Conservation (phyloP, 2,797 vertebrate species). For the Neomorphus geoffroyi region DNA sequence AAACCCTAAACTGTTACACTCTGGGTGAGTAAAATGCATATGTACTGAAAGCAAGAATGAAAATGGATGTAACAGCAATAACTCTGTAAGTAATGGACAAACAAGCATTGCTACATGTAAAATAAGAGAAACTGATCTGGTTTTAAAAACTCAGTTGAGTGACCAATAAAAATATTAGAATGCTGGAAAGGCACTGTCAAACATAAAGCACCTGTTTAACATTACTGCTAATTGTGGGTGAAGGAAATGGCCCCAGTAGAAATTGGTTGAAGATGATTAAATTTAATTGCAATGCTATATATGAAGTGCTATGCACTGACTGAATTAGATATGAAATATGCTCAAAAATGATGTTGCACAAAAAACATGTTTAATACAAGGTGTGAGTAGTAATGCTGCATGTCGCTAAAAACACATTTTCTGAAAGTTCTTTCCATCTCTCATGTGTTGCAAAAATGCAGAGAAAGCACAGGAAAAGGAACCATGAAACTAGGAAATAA, state of each 20-base stretch:
- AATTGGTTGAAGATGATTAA: conserved; percentile 37
- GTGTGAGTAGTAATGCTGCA: background rate
- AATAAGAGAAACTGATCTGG: background rate
- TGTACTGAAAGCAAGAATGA: background rate
- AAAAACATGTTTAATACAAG: background rate
- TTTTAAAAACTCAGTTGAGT: background rate
- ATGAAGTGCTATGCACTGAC: background rate
- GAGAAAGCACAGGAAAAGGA: background rate
- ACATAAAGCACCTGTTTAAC: conserved; percentile 51
- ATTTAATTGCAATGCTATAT: conserved; percentile 23
- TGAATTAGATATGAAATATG: conserved; percentile 17
- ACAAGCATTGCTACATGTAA: background rate
- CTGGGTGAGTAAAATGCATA: background rate
- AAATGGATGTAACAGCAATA: background rate
- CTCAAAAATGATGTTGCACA: background rate
- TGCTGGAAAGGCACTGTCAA: conserved; percentile 1
- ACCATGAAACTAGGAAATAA: background rate
- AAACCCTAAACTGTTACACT: background rate
- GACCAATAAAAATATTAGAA: conserved; percentile 36
- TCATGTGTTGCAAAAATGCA: background rate
- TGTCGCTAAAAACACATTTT: background rate
- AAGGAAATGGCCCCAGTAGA: conserved; percentile 39
- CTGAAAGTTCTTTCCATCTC: background rate
- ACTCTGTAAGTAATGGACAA: conserved; percentile 8
- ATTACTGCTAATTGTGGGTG: conserved; percentile 17